Evolutionary conservation across 2,113 vertebrate species (phyloP), one percentile per base, ranked within the genome.

Genomic region (Chionis minor): DNA sequence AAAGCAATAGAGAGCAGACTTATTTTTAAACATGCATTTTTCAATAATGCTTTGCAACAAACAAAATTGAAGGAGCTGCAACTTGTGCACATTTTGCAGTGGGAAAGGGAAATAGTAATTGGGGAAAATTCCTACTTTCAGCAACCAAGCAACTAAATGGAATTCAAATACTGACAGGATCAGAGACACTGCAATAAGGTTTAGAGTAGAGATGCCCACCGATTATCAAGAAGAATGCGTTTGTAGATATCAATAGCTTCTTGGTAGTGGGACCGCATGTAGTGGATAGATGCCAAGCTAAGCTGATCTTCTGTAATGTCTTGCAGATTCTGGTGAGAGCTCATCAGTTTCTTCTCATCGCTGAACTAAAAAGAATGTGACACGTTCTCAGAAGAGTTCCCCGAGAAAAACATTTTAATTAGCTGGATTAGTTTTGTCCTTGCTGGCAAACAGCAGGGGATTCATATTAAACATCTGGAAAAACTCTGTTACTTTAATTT

Each of bases 201-300:
- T 86, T 26, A 55, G 28, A 55, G 47, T 7, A 59, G 47, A 44
- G 61, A 21, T 52, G 85, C 97, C 45, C 88, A 99, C 99, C 99
- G 99, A 97, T 99, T 99, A 86, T 99, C 98, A 62, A 99, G 98
- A 30, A 99, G 97, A 86, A 99, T 99, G 65, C 99, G 98, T 94
- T 99, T 99, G 96, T 99, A 99, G 97, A 99, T 99, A 88, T 99
- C 99, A 83, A 99, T 99, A 22, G 99, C 99, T 97, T 99, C 99
- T 95, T 99, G 99, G 97, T 99, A 99, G 96, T 99, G 99, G 32
- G 99, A 99, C 26, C 99, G 98, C 99, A 99, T 99, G 93, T 99
- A 99, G 94, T 99, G 99, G 88, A 99, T 99, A 40, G 99, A 99
- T 27, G 99, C 99, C 96, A 99, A 97, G 95, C 99, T 99, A 58